phyloP scores from a whole-genome alignment of 1,140 invertebrate species.

The Lutraria rhynchaena region DNA sequence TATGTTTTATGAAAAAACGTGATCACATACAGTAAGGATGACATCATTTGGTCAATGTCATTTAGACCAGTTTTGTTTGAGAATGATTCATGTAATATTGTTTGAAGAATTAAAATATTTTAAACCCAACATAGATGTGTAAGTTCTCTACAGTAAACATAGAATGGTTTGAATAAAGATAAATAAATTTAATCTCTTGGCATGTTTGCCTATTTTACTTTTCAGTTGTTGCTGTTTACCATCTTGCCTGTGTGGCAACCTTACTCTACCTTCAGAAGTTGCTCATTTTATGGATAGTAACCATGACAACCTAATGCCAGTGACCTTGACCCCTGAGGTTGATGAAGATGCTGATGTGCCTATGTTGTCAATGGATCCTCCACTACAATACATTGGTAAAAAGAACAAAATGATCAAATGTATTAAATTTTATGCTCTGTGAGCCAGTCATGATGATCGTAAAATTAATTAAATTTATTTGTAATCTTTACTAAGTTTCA shows the following conservation, averaged over 20 bases:
- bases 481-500: too few relatives aligned
- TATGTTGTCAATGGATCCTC: conserved; percentile 46
- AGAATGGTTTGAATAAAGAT: too few relatives aligned
- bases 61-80: too few relatives aligned
- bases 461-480: neutral
- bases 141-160: too few relatives aligned
- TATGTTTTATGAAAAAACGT: too few relatives aligned
- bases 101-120: too few relatives aligned
- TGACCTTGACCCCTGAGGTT: conserved; percentile 14
- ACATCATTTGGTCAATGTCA: too few relatives aligned
- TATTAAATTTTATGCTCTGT: neutral
- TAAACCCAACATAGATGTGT: too few relatives aligned
- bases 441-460: neutral
- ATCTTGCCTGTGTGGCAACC: neutral
- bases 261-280: conserved; percentile 36
- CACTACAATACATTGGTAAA: conserved; percentile 23
- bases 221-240: conserved; percentile 49
- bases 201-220: too few relatives aligned
- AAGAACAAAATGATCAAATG: neutral
- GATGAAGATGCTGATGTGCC: conserved; percentile 67
- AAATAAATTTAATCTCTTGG: too few relatives aligned
- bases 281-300: conserved; percentile 45
- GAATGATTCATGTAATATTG: too few relatives aligned
- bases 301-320: conserved; percentile 5
- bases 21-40: too few relatives aligned